phyloP scores from a whole-genome alignment of 2,888 invertebrate genomes.

The Timandra comae region DNA sequence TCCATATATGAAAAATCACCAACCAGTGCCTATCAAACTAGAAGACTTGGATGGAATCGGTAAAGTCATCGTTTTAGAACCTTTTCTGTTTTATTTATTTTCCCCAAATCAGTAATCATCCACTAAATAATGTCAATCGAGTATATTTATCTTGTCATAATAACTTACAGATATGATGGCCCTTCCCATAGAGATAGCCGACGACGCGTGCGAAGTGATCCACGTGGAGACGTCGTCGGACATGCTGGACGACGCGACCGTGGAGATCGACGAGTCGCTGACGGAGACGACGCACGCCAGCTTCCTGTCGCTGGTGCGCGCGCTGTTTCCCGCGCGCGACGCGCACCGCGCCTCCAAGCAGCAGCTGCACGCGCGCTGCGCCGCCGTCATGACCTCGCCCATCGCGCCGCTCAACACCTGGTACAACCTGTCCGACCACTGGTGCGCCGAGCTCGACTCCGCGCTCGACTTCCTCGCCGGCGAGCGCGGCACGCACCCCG shows the following conservation, averaged over 20 bases:
- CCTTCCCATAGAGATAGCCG: slow-evolving; percentile 84
- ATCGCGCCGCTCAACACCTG: slow-evolving; percentile 89
- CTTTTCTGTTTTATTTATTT: too few relatives aligned
- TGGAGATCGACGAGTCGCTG: slow-evolving; percentile 61
- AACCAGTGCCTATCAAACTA: slow-evolving; percentile 64
- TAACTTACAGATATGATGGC: slow-evolving; percentile 82
- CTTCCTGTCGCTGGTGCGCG: slow-evolving; percentile 91
- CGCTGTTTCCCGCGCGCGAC: slow-evolving; percentile 89
- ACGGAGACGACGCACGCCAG: slow-evolving; percentile 90
- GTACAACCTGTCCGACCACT: slow-evolving; percentile 83
- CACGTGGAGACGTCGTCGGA: slow-evolving; percentile 43
- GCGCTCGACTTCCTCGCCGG: slow-evolving; percentile 91
- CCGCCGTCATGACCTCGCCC: slow-evolving; percentile 86
- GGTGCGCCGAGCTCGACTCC: slow-evolving; percentile 85
- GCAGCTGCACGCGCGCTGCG: slow-evolving; percentile 84
- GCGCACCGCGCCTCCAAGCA: slow-evolving; percentile 89
- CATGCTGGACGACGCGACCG: slow-evolving; percentile 19
- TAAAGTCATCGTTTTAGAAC: too few relatives aligned
- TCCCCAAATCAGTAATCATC: too few relatives aligned
- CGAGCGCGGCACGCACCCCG: slow-evolving; percentile 86
- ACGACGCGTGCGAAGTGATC: slow-evolving; percentile 64
- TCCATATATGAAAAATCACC: slow-evolving; percentile 34
- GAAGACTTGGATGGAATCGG: slow-evolving; percentile 72
- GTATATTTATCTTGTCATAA: too few relatives aligned
- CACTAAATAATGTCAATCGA: too few relatives aligned